phyloP scores from a whole-genome alignment of 2,797 vertebrate genomes.

The Crocodylus rhombifer region DNA sequence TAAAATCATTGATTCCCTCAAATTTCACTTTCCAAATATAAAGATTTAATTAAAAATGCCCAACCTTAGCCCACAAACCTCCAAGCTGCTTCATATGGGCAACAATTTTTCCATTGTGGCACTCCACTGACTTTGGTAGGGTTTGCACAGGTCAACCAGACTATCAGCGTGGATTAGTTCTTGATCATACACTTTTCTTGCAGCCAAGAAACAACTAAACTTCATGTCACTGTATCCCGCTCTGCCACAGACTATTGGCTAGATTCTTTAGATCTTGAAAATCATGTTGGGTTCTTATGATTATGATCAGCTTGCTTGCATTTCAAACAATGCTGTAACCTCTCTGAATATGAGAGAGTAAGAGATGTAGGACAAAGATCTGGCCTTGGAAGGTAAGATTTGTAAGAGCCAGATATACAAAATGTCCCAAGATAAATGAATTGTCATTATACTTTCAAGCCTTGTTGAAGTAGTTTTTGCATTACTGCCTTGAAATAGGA shows the following conservation, averaged over 20 bases:
- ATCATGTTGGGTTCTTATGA: not conserved
- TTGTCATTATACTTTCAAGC: not conserved
- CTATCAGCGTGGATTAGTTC: not conserved
- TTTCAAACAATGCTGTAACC: not conserved
- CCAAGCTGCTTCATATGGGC: not conserved
- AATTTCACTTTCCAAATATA: not conserved
- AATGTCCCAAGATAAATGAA: not conserved
- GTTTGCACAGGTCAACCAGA: not conserved
- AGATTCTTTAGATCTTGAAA: not conserved
- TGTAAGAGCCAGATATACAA: not conserved
- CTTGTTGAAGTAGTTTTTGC: not conserved
- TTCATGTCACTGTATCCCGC: not conserved
- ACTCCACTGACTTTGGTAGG: rapidly evolving
- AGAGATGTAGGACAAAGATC: rapidly evolving
- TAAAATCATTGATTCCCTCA: not conserved
- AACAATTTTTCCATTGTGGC: rapidly evolving
- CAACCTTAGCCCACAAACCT: not conserved
- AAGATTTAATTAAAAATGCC: not conserved
- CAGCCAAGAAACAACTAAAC: not conserved
- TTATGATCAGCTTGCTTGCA: not conserved
- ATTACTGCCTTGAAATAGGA: not conserved
- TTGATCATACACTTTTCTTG: not conserved
- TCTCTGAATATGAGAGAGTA: not conserved
- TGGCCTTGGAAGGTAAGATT: not conserved
- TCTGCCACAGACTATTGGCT: rapidly evolving